phyloP scores from a whole-genome alignment of 1,140 invertebrate genomes.

The Macrostomum lignano region DNA sequence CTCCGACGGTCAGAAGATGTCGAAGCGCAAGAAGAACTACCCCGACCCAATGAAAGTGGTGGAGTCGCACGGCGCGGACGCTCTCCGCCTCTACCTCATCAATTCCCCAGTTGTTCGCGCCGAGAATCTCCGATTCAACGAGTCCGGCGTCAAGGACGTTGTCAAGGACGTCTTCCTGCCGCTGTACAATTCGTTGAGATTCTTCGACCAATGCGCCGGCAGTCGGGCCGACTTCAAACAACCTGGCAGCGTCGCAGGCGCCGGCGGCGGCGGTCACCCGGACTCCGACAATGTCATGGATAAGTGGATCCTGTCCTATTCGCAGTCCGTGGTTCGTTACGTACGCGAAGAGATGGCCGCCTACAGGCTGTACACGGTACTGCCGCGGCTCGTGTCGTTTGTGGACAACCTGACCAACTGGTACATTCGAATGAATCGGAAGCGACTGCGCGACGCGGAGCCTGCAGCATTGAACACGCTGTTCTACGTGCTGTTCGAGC shows the following conservation, averaged over 20 bases:
- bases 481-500: background rate
- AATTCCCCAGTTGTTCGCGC: constrained; percentile 90
- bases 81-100: constrained; percentile 70
- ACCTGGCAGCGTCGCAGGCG: background rate
- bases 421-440: constrained; percentile 87
- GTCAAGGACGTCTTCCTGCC: constrained; percentile 91
- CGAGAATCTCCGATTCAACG: constrained; percentile 79
- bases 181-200: constrained; percentile 93
- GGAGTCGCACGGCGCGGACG: constrained; percentile 78
- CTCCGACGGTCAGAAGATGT: no score
- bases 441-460: constrained; percentile 41
- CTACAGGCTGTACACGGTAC: constrained; percentile 75
- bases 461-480: constrained; percentile 4
- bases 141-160: constrained; percentile 76
- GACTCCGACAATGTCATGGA: constrained; percentile 39
- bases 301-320: constrained; percentile 79
- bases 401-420: constrained; percentile 92
- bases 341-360: constrained; percentile 65
- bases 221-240: no score
- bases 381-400: constrained; percentile 67
- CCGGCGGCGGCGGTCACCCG: background rate
- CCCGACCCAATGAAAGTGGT: constrained; percentile 75
- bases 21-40: constrained; percentile 95
- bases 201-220: no score
- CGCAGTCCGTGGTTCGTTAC: constrained; percentile 61